These are phyloP conservation scores for Formicarius rufipectus DNA, from an alignment of 2,113 vertebrate species.

Conservation along the genomic window DNA sequence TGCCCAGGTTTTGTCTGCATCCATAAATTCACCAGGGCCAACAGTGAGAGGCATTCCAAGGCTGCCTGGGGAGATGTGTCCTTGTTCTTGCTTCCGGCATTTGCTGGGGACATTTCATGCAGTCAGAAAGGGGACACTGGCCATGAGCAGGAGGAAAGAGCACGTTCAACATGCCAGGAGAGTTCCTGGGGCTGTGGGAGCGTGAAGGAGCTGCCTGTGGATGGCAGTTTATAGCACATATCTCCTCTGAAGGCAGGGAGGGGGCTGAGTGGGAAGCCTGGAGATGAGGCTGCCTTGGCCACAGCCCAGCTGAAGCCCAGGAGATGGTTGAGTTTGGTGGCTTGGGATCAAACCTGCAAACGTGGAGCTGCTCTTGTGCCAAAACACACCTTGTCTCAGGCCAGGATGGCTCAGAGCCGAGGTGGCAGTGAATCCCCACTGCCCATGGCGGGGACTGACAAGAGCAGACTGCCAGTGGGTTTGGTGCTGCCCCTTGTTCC, in stretches of 20 bases:
- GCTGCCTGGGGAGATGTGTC: rapidly evolving
- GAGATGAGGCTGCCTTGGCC: conserved; percentile 25
- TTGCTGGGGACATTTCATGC: not conserved
- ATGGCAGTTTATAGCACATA: not conserved
- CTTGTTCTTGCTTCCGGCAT: not conserved
- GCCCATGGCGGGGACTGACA: rapidly evolving
- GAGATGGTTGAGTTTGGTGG: not conserved
- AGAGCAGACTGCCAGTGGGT: not conserved
- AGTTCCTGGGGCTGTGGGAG: not conserved
- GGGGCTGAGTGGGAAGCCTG: not conserved
- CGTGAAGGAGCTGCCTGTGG: not conserved
- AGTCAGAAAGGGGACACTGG: not conserved
- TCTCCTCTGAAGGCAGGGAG: not conserved
- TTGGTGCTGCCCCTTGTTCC: not conserved
- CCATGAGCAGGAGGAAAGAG: not conserved
- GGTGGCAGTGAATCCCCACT: not conserved
- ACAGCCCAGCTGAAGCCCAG: not conserved
- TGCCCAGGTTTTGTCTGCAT: not conserved
- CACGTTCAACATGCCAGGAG: rapidly evolving
- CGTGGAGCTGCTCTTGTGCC: not conserved
- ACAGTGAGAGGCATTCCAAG: not conserved
- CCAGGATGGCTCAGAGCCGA: not conserved
- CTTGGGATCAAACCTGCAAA: not conserved
- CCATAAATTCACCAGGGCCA: not conserved
- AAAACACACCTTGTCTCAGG: not conserved